Conservation (phyloP, 2,113 vertebrate species). For the Corythornis madagascariensis region DNA sequence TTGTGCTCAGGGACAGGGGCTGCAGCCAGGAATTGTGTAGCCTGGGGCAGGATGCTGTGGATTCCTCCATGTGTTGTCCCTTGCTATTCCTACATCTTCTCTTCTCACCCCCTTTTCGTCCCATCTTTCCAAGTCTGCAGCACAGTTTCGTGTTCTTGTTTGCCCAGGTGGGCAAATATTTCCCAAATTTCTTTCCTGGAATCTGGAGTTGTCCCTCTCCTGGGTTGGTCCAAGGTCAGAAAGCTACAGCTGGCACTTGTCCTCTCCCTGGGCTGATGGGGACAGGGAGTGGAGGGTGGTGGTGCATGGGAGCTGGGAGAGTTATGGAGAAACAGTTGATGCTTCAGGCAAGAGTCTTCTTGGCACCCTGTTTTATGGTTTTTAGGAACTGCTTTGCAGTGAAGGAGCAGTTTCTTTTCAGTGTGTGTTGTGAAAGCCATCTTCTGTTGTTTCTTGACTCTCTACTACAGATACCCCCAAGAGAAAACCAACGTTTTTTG, state of each 20-base stretch:
- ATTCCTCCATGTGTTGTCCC: not conserved
- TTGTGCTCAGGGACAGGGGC: not conserved
- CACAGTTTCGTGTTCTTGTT: not conserved
- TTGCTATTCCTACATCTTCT: not conserved
- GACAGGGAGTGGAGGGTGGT: not conserved
- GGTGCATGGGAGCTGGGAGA: not conserved
- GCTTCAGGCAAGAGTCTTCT: not conserved
- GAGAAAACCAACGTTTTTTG: not conserved
- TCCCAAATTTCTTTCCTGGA: not conserved
- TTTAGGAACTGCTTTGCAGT: not conserved
- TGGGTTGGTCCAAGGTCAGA: not conserved
- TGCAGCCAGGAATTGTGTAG: slow-evolving; percentile 14
- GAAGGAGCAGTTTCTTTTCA: not conserved
- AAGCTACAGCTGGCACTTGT: not conserved
- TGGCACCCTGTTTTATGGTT: not conserved
- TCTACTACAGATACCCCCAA: not conserved
- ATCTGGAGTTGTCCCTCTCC: not conserved
- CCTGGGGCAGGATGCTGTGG: slow-evolving; percentile 1
- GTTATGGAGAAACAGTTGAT: not conserved
- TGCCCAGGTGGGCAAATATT: not conserved
- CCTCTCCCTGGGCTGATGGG: not conserved
- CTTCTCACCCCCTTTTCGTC: not conserved
- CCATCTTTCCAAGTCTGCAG: not conserved
- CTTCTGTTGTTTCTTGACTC: not conserved
- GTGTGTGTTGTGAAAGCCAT: not conserved